These are phyloP conservation scores for Psephotus haematonotus DNA, from an alignment of 2,113 vertebrate genomes.

Conservation along the genomic window DNA sequence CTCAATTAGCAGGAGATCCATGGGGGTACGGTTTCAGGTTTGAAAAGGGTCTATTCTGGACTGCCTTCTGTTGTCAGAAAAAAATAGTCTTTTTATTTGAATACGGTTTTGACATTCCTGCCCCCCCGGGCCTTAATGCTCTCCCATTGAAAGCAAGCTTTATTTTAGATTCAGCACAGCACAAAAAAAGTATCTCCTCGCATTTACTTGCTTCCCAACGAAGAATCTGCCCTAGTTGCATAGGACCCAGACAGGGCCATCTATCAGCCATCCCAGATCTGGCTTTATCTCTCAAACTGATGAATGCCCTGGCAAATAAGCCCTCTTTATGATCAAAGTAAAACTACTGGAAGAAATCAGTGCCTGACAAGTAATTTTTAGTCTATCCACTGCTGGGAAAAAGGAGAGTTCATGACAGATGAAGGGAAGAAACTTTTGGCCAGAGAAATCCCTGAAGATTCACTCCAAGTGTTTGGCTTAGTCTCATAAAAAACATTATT, in stretches of 20 bases:
- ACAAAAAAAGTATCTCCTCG: neutral
- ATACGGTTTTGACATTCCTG: neutral
- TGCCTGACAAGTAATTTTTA: slow-evolving; percentile 15
- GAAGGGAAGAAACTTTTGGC: neutral
- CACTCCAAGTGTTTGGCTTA: neutral
- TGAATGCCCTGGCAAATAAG: neutral
- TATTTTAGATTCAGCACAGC: neutral
- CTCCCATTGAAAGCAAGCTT: neutral
- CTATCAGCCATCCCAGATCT: neutral
- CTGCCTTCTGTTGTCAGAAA: neutral
- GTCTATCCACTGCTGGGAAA: neutral
- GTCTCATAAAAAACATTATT: neutral
- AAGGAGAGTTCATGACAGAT: neutral
- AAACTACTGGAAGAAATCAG: neutral
- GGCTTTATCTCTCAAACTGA: neutral
- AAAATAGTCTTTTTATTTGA: neutral
- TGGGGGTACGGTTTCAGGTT: neutral
- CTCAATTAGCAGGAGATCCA: neutral
- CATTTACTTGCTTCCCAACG: neutral
- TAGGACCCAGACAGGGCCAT: neutral
- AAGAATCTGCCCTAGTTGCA: neutral
- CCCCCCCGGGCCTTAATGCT: neutral
- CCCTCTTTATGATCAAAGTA: neutral
- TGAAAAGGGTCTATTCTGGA: neutral
- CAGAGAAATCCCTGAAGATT: slow-evolving; percentile 31